These are phyloP conservation scores for Leptinotarsa texana DNA, from an alignment of 1,140 invertebrate species.

Conservation along the genomic window DNA sequence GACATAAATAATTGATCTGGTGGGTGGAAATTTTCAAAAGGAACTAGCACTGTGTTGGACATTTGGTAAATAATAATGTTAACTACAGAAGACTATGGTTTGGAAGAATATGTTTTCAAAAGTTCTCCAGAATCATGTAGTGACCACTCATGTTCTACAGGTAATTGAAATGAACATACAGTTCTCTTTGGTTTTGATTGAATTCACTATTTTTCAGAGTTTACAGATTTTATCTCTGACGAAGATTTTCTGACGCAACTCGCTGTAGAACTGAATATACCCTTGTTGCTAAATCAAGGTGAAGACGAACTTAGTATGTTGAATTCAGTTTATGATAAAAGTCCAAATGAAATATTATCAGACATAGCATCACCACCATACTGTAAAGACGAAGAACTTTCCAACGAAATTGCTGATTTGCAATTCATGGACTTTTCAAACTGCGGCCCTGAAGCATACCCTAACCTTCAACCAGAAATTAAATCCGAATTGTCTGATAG, in stretches of 20 bases:
- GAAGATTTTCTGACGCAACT: constrained; percentile 52
- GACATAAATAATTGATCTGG: too few species aligned
- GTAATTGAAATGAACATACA: constrained; percentile 25
- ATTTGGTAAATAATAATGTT: constrained; percentile 6
- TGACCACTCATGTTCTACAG: constrained; percentile 43
- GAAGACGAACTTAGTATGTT: constrained; percentile 50
- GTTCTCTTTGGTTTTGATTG: neutral
- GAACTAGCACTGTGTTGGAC: too few species aligned
- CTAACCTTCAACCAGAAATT: constrained; percentile 37
- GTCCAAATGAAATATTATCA: constrained; percentile 48
- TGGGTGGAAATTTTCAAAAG: too few species aligned
- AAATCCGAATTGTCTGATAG: constrained; percentile 35
- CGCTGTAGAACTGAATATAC: constrained; percentile 50
- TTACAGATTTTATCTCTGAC: constrained; percentile 44
- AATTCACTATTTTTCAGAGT: constrained; percentile 36
- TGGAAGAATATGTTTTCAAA: constrained; percentile 43
- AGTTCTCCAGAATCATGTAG: constrained; percentile 48
- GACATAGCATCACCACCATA: constrained; percentile 42
- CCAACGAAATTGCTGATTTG: constrained; percentile 37
- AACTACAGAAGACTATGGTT: constrained; percentile 26
- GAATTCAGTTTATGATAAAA: constrained; percentile 48
- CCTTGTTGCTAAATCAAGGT: constrained; percentile 45
- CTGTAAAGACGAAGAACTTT: constrained; percentile 29
- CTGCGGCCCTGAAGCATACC: constrained; percentile 34
- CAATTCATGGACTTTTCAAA: constrained; percentile 40